Percentiles rank a stretch among this genome's conserved stretches.
Conservation (phyloP, 92 coral and sea anemone species). For the Anthopleura xanthogrammica region DNA sequence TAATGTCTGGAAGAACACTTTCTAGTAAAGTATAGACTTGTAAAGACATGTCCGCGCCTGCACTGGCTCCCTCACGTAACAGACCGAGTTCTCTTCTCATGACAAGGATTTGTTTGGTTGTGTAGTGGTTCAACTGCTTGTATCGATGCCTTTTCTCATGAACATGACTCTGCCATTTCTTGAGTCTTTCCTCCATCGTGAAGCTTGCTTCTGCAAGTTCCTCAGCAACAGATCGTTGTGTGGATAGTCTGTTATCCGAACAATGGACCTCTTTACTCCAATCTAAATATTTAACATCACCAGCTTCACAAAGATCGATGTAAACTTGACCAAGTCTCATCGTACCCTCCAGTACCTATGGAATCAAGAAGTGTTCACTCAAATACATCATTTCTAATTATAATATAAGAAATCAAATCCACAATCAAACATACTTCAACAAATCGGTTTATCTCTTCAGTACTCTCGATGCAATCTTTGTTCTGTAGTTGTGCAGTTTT, state of each 20-base stretch:
- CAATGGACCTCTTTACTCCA: constrained; percentile 74
- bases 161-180: constrained; percentile 55
- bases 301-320: constrained; percentile 63
- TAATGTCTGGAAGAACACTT: constrained; percentile 57
- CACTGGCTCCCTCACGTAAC: constrained; percentile 36
- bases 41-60: constrained; percentile 27
- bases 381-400: background rate
- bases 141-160: constrained; percentile 39
- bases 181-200: constrained; percentile 55
- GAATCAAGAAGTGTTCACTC: background rate
- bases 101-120: constrained; percentile 69
- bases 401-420: background rate
- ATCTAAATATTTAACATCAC: constrained; percentile 58
- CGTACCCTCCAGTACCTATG: constrained; percentile 62
- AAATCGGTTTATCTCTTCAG: constrained; percentile 83
- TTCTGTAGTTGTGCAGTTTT: constrained; percentile 75
- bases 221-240: constrained; percentile 39
- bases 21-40: constrained; percentile 70
- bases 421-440: constrained; percentile 49
- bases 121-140: constrained; percentile 68
- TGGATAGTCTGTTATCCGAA: constrained; percentile 37
- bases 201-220: constrained; percentile 50
- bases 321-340: constrained; percentile 54
- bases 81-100: constrained; percentile 66
- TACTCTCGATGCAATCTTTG: constrained; percentile 37